Evolutionary conservation across 2,888 invertebrate species (phyloP).

Genomic region (Heterodera filipjevi): DNA sequence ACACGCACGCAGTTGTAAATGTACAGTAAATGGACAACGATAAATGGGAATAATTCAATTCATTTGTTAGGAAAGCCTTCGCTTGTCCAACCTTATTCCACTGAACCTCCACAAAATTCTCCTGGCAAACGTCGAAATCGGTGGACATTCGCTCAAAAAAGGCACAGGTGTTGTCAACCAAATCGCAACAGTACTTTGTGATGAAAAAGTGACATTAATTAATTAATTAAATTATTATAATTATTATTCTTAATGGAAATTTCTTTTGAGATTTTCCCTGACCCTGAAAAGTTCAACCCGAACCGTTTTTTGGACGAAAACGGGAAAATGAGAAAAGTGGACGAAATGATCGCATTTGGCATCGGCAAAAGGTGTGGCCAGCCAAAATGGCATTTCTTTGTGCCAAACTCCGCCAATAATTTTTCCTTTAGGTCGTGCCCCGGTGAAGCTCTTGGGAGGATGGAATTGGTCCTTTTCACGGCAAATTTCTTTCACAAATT

Average conservation of each 20-base stretch:
- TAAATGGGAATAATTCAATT: neutral
- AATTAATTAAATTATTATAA: no score
- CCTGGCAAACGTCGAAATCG: conserved; percentile 18
- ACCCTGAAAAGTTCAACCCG: conserved; percentile 47
- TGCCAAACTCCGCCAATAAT: neutral
- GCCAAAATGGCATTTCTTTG: neutral
- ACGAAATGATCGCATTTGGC: conserved; percentile 49
- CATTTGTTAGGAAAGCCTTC: conserved; percentile 20
- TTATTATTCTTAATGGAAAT: neutral
- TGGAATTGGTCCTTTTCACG: conserved; percentile 42
- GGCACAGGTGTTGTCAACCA: conserved; percentile 28
- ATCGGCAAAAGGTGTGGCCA: conserved; percentile 40
- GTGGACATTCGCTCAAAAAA: conserved; percentile 27
- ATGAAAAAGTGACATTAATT: conserved; percentile 26
- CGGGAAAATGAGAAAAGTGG: conserved; percentile 42
- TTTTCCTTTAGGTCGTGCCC: conserved; percentile 35
- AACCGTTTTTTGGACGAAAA: conserved; percentile 44
- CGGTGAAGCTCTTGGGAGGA: conserved; percentile 48
- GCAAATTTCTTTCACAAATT: conserved; percentile 33
- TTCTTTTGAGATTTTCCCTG: conserved; percentile 42
- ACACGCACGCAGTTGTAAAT: conserved; percentile 30
- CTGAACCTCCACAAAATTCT: conserved; percentile 21
- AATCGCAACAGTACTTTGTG: conserved; percentile 30
- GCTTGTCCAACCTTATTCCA: conserved; percentile 31
- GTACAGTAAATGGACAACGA: neutral